phyloP scores from a whole-genome alignment of 2,888 invertebrate genomes.

The Ormyrus nitidulus region DNA sequence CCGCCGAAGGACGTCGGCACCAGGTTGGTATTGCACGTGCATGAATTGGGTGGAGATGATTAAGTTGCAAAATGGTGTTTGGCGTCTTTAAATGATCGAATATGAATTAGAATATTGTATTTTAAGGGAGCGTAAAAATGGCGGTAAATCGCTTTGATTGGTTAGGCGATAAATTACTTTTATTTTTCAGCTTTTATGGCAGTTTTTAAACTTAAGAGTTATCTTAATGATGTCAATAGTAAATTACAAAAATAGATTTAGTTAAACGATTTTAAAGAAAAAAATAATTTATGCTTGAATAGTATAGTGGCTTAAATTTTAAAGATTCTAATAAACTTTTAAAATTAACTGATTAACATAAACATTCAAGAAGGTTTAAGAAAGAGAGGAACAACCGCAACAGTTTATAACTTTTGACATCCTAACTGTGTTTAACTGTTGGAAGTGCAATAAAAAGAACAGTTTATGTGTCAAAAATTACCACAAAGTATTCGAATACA shows the following conservation, averaged over 20 bases:
- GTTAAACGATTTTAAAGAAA: neutral
- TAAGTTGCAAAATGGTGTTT: too few species aligned
- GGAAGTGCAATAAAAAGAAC: neutral
- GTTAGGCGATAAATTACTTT: too few species aligned
- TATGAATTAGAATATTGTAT: too few species aligned
- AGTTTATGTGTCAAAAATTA: slow-evolving; percentile 12
- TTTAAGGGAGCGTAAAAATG: too few species aligned
- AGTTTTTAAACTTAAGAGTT: too few species aligned
- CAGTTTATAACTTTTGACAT: neutral
- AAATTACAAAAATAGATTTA: neutral
- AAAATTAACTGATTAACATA: slow-evolving; percentile 1
- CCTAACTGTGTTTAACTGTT: neutral
- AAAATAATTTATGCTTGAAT: neutral
- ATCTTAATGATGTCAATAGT: too few species aligned
- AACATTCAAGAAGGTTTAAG: neutral
- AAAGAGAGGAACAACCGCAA: neutral
- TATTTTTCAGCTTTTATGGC: too few species aligned
- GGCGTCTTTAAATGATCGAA: too few species aligned
- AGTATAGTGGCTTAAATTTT: neutral
- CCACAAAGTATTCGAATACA: neutral
- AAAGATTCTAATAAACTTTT: neutral
- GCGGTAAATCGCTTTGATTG: too few species aligned
- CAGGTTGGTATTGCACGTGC: slow-evolving; percentile 77
- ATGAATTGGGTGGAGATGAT: too few species aligned
- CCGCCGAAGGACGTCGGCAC: slow-evolving; percentile 92